phyloP scores from a whole-genome alignment of 1,140 invertebrate species.

The Phocides pigmalion region DNA sequence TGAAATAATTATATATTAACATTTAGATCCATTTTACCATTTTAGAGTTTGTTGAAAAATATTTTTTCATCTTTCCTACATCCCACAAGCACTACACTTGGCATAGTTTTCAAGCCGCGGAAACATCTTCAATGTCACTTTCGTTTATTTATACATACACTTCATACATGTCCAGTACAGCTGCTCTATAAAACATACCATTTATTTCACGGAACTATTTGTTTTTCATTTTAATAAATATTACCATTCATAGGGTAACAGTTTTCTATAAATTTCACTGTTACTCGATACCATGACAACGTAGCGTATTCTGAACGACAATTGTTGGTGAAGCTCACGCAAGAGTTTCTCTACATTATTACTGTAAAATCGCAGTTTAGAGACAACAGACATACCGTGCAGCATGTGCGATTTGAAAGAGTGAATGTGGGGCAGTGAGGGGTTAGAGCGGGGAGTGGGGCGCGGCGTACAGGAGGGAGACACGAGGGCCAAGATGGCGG shows the following conservation, averaged over 20 bases:
- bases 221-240: slow-evolving; percentile 10
- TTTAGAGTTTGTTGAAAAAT: not conserved
- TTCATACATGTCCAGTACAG: slow-evolving; percentile 46
- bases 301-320: slow-evolving; percentile 8
- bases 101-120: slow-evolving; percentile 65
- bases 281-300: slow-evolving; percentile 3
- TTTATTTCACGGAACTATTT: slow-evolving; percentile 18
- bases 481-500: slow-evolving; percentile 79
- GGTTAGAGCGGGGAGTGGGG: slow-evolving; percentile 60
- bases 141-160: slow-evolving; percentile 66
- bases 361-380: slow-evolving; percentile 36
- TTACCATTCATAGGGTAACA: not conserved
- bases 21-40: too few relatives aligned
- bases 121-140: slow-evolving; percentile 74
- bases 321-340: slow-evolving; percentile 5
- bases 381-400: slow-evolving; percentile 52
- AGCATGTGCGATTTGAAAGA: slow-evolving; percentile 70
- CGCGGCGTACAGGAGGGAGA: slow-evolving; percentile 67
- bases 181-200: slow-evolving; percentile 22
- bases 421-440: slow-evolving; percentile 79
- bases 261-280: slow-evolving; percentile 8
- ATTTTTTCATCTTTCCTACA: slow-evolving; percentile 26
- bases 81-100: slow-evolving; percentile 48
- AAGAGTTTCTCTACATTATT: slow-evolving; percentile 34
- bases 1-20: too few relatives aligned